Evolutionary conservation across 1,140 invertebrate genomes (phyloP), one percentile per base, ranked within the genome.

Genomic region (Lasioglossum baleicum): DNA sequence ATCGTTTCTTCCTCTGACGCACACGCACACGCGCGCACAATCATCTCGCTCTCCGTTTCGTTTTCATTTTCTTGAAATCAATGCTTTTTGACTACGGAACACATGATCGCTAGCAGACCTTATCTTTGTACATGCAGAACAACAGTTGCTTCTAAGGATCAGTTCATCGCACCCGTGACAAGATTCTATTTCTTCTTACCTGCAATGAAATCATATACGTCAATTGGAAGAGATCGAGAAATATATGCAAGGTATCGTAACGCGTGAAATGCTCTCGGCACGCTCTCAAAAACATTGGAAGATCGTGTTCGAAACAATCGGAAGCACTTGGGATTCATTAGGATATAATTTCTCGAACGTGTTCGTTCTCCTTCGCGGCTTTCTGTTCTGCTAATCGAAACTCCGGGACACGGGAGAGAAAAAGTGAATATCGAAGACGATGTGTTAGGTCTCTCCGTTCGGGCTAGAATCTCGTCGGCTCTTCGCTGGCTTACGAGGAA

Each of bases 81-180:
- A 83, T 72, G 58, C 74, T 73, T 86, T 66, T 84, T 75, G 75
- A 63, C 82, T 83, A 87, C 75, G 71, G 85, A 85, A 87, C 83
- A 88, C 88, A 88, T 85, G 77, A 81, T 87, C 81, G 85, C 83
- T 87, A 81, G 82, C 75, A 82, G 74, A 83, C 65, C 86, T 65
- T 66, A 22, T 81, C 72, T 81, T 90, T 87, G 80, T 88, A 81
- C 77, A 71, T 65, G 72, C 75, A 35, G 31, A 64, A 68, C 66
- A 64, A 68, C 66, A 71, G 68, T 58, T 69, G 79, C 61, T 72
- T 77, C 78, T 71, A 68, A 78, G 69, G 56, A 65, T 80, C 70
- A 15, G 35, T 81, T 77, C 68, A 74, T 48, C 64, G 70, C 66
- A 26, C 31, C 31, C 8, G 44, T 75, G 79, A 81, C 74, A 42